These are phyloP conservation scores for Pseudococcus longispinus DNA, from an alignment of 2,888 invertebrate genomes.

Conservation along the genomic window DNA sequence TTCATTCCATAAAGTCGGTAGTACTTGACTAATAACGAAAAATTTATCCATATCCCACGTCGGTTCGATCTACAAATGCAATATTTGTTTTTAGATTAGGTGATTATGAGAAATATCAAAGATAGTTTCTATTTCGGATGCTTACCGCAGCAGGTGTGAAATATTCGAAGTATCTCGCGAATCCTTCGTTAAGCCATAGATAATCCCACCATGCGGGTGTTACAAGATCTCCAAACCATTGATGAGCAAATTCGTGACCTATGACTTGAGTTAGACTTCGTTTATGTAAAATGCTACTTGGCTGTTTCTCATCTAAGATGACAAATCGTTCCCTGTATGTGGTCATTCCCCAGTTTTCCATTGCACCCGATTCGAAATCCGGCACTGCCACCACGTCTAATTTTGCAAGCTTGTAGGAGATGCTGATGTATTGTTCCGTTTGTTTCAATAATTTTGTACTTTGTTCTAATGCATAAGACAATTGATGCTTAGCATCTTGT, in stretches of 20 bases:
- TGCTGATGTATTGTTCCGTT: constrained; percentile 70
- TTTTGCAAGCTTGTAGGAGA: constrained; percentile 69
- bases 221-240: constrained; percentile 97
- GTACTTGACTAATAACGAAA: constrained; percentile 63
- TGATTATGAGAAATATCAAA: not conserved
- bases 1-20: constrained; percentile 66
- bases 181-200: constrained; percentile 58
- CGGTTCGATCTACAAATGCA: constrained; percentile 58
- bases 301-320: not conserved
- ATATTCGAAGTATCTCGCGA: constrained; percentile 58
- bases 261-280: constrained; percentile 63
- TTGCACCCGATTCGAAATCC: constrained; percentile 78
- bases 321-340: constrained; percentile 64
- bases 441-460: constrained; percentile 65
- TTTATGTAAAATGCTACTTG: not conserved
- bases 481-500: constrained; percentile 61
- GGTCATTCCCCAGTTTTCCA: constrained; percentile 79
- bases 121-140: not conserved
- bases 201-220: constrained; percentile 65
- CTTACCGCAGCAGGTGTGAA: not conserved
- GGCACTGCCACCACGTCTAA: constrained; percentile 79
- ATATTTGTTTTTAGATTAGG: not conserved
- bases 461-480: constrained; percentile 67
- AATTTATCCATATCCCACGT: constrained; percentile 59
- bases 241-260: constrained; percentile 92